These are phyloP conservation scores for Blera fallax DNA, from an alignment of 2,888 invertebrate genomes.

Conservation along the genomic window DNA sequence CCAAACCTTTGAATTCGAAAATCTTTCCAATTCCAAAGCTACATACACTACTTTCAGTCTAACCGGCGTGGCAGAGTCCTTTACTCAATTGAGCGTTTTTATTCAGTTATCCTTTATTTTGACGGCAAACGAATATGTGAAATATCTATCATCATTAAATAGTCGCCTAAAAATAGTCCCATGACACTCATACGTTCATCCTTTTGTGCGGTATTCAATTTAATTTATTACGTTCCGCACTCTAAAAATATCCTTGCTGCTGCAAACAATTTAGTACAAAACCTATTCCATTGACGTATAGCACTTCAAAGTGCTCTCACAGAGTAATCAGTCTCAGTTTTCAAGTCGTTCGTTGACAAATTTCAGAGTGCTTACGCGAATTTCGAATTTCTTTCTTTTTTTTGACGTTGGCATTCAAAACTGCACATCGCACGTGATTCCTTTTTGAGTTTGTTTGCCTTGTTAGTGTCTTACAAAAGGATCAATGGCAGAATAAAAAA, in stretches of 20 bases:
- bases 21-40: too few species aligned
- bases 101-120: neutral
- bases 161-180: neutral
- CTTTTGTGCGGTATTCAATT: conserved; percentile 12
- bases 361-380: neutral
- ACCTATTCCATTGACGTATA: neutral
- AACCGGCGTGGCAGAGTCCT: too few species aligned
- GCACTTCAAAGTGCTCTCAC: neutral
- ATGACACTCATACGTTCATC: conserved; percentile 11
- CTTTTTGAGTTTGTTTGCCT: neutral
- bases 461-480: neutral
- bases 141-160: neutral
- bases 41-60: too few species aligned
- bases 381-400: neutral
- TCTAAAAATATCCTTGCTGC: conserved; percentile 26
- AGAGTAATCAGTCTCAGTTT: neutral
- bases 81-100: too few species aligned
- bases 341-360: neutral
- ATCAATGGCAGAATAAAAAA: conserved; percentile 17
- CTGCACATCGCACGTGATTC: conserved; percentile 15
- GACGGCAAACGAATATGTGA: neutral
- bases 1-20: too few species aligned
- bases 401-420: conserved; percentile 3
- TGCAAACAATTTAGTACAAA: conserved; percentile 25
- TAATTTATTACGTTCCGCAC: conserved; percentile 40